Conservation (phyloP, 2,888 invertebrate genomes). For the Liopterus haemorrhoidalis region DNA sequence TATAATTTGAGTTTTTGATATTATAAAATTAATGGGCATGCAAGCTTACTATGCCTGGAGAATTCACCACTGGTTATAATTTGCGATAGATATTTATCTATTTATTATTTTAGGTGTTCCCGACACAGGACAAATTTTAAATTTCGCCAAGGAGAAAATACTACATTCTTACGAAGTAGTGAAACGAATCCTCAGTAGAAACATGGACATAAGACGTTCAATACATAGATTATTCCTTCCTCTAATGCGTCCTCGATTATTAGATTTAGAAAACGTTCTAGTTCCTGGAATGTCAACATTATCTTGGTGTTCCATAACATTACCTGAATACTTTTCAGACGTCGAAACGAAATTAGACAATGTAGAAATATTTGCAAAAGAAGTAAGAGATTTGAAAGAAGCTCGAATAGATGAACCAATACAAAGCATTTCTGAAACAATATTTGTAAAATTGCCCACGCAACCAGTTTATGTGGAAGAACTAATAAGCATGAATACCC, state of each 20-base stretch:
- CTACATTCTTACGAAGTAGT: constrained; percentile 57
- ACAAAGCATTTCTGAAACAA: constrained; percentile 54
- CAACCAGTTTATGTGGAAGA: constrained; percentile 55
- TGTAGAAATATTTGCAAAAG: constrained; percentile 62
- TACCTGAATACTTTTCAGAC: constrained; percentile 56
- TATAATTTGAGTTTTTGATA: no score
- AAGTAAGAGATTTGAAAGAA: constrained; percentile 67
- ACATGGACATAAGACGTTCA: constrained; percentile 52
- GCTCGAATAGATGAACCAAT: constrained; percentile 67
- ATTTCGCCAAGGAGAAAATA: constrained; percentile 66
- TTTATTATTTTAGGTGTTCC: constrained; percentile 55
- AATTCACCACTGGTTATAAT: no score
- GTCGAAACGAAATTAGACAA: constrained; percentile 54
- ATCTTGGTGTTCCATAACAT: constrained; percentile 76
- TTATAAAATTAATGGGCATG: no score
- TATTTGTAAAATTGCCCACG: constrained; percentile 58
- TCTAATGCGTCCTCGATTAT: constrained; percentile 60
- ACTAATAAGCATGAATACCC: constrained; percentile 59
- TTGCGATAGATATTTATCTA: no score
- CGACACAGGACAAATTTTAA: constrained; percentile 67
- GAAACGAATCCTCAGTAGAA: constrained; percentile 56
- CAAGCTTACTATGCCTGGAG: no score
- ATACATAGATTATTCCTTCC: constrained; percentile 66
- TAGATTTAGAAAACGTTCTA: constrained; percentile 64
- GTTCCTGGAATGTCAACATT: constrained; percentile 70